These are phyloP conservation scores for Epinephelus moara DNA, from an alignment of 2,113 vertebrate species.

Conservation along the genomic window DNA sequence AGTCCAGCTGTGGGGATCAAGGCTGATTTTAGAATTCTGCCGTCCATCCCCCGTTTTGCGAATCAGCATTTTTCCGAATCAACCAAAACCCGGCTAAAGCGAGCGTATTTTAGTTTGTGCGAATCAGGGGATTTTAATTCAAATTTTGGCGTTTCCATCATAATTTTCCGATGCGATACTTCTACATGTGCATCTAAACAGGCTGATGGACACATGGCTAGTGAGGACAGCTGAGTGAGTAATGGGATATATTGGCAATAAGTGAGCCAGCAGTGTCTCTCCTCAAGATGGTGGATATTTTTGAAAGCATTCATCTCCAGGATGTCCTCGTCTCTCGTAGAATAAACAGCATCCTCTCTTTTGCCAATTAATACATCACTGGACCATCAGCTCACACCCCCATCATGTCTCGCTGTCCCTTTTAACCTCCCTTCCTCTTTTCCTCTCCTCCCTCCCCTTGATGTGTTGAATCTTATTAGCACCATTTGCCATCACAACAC, in stretches of 20 bases:
- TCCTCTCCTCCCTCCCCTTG: constrained; percentile 13
- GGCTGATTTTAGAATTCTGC: too few relatives aligned
- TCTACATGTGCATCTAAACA: too few relatives aligned
- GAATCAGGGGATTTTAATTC: too few relatives aligned
- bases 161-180: too few relatives aligned
- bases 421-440: neutral
- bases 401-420: neutral
- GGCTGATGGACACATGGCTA: too few relatives aligned
- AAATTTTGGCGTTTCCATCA: too few relatives aligned
- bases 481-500: constrained; percentile 17
- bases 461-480: constrained; percentile 57
- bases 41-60: too few relatives aligned
- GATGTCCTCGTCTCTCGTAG: neutral
- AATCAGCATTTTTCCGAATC: too few relatives aligned
- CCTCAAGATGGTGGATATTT: neutral
- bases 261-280: neutral
- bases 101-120: too few relatives aligned
- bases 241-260: neutral
- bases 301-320: constrained; percentile 8
- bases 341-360: constrained; percentile 10
- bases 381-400: constrained; percentile 11
- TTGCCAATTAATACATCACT: constrained; percentile 22
- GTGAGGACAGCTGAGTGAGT: neutral
- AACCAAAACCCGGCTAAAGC: too few relatives aligned
- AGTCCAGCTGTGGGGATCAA: too few relatives aligned